phyloP scores from a whole-genome alignment of 2,797 vertebrate species.

The Odontamblyopus rebecca region DNA sequence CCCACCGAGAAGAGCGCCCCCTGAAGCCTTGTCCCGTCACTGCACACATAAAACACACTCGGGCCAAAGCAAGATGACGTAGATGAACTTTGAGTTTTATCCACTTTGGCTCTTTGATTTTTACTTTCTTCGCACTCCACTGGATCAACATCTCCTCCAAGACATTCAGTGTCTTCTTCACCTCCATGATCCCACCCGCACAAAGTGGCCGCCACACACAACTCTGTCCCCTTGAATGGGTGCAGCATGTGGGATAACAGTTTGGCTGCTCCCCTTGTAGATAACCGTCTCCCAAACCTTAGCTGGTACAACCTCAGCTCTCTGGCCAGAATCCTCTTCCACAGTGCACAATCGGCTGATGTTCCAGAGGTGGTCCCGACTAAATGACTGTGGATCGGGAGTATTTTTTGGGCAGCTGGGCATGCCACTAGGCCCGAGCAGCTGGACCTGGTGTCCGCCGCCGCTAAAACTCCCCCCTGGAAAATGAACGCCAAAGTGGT shows the following conservation, averaged over 20 bases:
- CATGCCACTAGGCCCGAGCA: slow-evolving; percentile 80
- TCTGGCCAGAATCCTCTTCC: slow-evolving; percentile 82
- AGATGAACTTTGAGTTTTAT: slow-evolving; percentile 18
- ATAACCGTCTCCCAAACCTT: slow-evolving; percentile 74
- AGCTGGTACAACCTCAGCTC: slow-evolving; percentile 84
- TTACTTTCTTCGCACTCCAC: slow-evolving; percentile 29
- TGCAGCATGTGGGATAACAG: slow-evolving; percentile 83
- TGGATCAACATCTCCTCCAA: slow-evolving; percentile 27
- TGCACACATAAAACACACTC: slow-evolving; percentile 82
- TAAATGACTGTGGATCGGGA: slow-evolving; percentile 84
- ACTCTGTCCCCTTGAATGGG: slow-evolving; percentile 82
- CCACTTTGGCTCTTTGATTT: slow-evolving; percentile 11
- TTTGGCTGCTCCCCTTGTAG: slow-evolving; percentile 81
- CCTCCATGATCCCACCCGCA: slow-evolving; percentile 85
- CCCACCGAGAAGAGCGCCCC: slow-evolving; percentile 83
- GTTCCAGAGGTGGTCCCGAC: slow-evolving; percentile 87
- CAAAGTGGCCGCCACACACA: slow-evolving; percentile 85
- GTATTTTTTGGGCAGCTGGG: slow-evolving; percentile 82
- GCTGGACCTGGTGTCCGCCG: slow-evolving; percentile 87
- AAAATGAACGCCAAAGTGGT: slow-evolving; percentile 88
- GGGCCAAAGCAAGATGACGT: slow-evolving; percentile 60
- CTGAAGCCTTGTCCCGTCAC: slow-evolving; percentile 79
- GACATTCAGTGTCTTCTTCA: slow-evolving; percentile 31
- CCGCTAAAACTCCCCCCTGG: slow-evolving; percentile 82
- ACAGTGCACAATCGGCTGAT: slow-evolving; percentile 82